phyloP scores from a whole-genome alignment of 2,888 invertebrate species.

The Aphidoletes aphidimyza region DNA sequence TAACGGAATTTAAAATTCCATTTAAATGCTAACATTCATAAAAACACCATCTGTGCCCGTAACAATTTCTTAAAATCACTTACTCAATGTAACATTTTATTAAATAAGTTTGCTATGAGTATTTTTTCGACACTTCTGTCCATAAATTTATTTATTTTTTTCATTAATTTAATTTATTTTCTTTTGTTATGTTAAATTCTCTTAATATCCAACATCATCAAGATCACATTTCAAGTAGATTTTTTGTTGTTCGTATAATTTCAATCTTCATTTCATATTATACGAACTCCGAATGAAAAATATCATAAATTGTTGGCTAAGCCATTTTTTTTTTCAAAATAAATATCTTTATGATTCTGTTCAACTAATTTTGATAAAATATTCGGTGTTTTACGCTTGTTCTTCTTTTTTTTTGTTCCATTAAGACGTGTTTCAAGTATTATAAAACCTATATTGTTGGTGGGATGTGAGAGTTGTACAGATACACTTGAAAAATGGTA shows the following conservation, averaged over 20 bases:
- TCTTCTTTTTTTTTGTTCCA: background rate
- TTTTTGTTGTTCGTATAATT: background rate
- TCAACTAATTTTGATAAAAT: slow-evolving; percentile 19
- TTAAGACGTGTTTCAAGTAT: background rate
- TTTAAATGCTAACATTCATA: no score
- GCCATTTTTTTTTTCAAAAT: no score
- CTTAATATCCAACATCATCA: slow-evolving; percentile 10
- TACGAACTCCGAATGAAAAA: no score
- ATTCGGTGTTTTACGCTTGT: background rate
- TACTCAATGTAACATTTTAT: background rate
- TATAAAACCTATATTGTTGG: slow-evolving; percentile 10
- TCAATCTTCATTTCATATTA: no score
- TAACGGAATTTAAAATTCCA: no score
- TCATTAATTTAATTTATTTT: background rate
- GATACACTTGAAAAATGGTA: no score
- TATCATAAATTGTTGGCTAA: no score
- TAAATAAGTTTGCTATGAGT: background rate
- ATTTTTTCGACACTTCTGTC: slow-evolving; percentile 25
- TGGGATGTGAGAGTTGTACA: slow-evolving; percentile 26
- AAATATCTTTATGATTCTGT: no score
- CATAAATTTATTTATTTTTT: background rate
- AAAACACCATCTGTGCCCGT: no score
- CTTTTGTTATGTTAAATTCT: background rate
- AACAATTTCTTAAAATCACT: no score
- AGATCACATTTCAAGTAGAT: slow-evolving; percentile 24